Evolutionary conservation across 2,888 invertebrate species (phyloP), one percentile per base, ranked within the genome.

Genomic region (Lepidonotus clava): DNA sequence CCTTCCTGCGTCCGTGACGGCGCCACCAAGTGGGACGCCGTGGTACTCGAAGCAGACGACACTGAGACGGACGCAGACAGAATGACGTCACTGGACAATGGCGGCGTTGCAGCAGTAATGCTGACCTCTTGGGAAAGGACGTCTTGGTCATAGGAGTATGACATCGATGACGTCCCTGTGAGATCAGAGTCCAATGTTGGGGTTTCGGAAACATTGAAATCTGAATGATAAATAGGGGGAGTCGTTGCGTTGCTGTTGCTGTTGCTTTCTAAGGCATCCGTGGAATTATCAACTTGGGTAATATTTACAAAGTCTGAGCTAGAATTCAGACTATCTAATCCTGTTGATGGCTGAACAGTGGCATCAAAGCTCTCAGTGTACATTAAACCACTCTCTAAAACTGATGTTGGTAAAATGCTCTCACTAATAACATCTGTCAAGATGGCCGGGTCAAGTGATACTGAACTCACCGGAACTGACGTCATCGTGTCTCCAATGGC

Each of bases 401-500:
- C n/a, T n/a, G n/a, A n/a, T n/a, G n/a, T n/a, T n/a, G n/a, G n/a
- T n/a, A n/a, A n/a, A n/a, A n/a, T n/a, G n/a, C n/a, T n/a, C n/a
- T 1, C 36, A 11, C 5, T 14, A 0, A 71, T n/a, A 36, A 38
- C 21, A 21, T 36, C 71, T 1, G 71, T 38, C 18, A 38, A 1
- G 1, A 21, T 38, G 38, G 38, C 71, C 18, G 71, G 14, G 11
- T 28, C 66, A n/a, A 71, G 71, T 71, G 71, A 71, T 38, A 38
- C 71, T 71, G 71, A 38, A 71, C 71, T 71, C 38, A 36, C 71
- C 38, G 80, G 46, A 80, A 1, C 1, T 80, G 80, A 46, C 46
- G 80, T 80, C 80, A 80, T n/a, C n/a, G n/a, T 46, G 36, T 76
- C n/a, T 28, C 36, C 76, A 76, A 1, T 76, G 80, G 80, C 80